phyloP scores from a whole-genome alignment of 2,797 vertebrate species.

The Bufotes viridis region DNA sequence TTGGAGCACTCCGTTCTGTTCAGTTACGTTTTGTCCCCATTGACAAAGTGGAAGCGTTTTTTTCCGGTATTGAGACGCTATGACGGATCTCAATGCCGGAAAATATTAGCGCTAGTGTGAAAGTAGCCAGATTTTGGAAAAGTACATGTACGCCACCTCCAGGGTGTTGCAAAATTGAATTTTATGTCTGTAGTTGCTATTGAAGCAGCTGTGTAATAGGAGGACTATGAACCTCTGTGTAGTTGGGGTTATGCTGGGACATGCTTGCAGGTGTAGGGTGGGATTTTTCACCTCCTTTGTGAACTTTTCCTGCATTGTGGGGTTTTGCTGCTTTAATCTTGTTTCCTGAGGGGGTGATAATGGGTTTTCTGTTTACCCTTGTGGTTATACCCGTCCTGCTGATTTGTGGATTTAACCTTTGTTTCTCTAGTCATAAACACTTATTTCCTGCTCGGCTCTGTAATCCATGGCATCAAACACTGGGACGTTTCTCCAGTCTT shows the following conservation, averaged over 20 bases:
- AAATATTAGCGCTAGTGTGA: no score
- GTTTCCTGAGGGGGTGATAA: neutral
- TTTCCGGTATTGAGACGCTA: no score
- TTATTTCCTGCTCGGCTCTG: neutral
- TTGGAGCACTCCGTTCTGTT: no score
- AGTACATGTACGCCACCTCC: no score
- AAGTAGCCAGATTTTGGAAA: no score
- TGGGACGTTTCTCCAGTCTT: no score
- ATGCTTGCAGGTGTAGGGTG: neutral
- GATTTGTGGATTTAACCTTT: neutral
- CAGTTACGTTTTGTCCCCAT: no score
- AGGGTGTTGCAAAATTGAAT: no score
- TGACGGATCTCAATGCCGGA: no score
- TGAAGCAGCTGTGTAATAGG: neutral
- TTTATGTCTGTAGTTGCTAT: no score
- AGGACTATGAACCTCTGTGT: neutral
- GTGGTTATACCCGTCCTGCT: neutral
- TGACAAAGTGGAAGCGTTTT: no score
- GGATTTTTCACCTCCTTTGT: no score
- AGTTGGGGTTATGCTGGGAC: neutral
- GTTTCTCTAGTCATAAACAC: neutral
- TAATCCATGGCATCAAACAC: neutral
- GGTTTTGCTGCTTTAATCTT: neutral
- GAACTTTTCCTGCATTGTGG: neutral
- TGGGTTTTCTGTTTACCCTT: neutral